These are phyloP conservation scores for Coracias cyanogaster DNA, from an alignment of 2,797 vertebrate genomes.

Conservation along the genomic window DNA sequence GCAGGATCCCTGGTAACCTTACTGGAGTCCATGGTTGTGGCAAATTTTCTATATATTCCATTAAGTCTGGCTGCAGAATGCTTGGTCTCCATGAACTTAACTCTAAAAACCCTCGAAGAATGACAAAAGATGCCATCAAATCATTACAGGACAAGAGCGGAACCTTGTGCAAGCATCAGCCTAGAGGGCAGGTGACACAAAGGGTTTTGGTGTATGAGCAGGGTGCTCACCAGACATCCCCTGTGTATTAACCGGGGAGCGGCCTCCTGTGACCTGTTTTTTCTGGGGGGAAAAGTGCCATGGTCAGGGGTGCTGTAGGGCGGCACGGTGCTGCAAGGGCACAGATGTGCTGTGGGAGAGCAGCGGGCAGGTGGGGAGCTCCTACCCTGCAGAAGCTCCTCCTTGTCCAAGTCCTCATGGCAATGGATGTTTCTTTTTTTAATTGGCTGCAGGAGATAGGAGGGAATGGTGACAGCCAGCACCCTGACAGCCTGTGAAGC, in stretches of 20 bases:
- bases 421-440: neutral
- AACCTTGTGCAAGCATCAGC: neutral
- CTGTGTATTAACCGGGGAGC: accelerated
- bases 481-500: neutral
- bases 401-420: neutral
- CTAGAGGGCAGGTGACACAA: neutral
- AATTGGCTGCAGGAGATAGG: neutral
- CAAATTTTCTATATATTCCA: neutral
- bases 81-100: neutral
- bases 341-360: no score
- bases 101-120: neutral
- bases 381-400: neutral
- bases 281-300: neutral
- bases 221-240: neutral
- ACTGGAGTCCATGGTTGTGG: neutral
- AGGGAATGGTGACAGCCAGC: neutral
- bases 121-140: neutral
- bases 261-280: neutral
- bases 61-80: neutral
- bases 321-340: neutral
- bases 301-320: accelerated
- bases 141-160: no score
- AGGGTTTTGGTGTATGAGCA: neutral
- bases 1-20: neutral
- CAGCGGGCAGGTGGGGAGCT: accelerated